phyloP scores from a whole-genome alignment of 2,888 invertebrate genomes.

The Fragum fragum region DNA sequence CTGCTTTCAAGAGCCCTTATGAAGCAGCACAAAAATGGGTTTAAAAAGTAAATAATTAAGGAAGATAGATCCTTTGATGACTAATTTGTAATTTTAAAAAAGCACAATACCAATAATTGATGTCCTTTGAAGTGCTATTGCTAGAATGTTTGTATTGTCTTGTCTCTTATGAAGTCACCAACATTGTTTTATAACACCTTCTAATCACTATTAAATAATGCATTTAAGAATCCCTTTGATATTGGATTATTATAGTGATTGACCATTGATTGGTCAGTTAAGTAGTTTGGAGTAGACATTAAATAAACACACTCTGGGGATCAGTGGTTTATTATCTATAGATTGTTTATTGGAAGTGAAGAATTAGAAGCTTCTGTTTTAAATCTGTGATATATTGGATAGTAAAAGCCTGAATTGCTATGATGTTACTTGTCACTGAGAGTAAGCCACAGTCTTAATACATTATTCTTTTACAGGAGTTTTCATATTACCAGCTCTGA shows the following conservation, averaged over 20 bases:
- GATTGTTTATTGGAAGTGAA: conserved; percentile 9
- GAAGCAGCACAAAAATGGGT: too few species aligned
- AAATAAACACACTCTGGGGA: neutral
- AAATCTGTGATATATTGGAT: conserved; percentile 11
- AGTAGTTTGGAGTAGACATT: conserved; percentile 1
- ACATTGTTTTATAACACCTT: neutral
- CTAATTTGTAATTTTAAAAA: neutral
- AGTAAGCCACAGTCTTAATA: too few species aligned
- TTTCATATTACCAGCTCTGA: too few species aligned
- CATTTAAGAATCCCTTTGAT: conserved; percentile 21
- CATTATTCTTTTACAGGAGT: too few species aligned
- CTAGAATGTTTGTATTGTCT: conserved; percentile 17
- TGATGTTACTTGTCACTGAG: neutral
- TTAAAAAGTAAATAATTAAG: too few species aligned
- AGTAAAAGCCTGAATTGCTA: neutral
- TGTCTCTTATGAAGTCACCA: neutral
- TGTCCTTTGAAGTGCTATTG: neutral
- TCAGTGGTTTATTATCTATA: neutral
- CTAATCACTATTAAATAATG: neutral
- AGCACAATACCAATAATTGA: neutral
- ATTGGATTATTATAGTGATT: conserved; percentile 22
- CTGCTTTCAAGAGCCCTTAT: too few species aligned
- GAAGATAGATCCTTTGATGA: neutral
- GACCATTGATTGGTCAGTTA: neutral
- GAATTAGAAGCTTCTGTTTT: neutral